These are phyloP conservation scores for Eristalis tenax DNA, from an alignment of 2,888 invertebrate species.

Conservation along the genomic window DNA sequence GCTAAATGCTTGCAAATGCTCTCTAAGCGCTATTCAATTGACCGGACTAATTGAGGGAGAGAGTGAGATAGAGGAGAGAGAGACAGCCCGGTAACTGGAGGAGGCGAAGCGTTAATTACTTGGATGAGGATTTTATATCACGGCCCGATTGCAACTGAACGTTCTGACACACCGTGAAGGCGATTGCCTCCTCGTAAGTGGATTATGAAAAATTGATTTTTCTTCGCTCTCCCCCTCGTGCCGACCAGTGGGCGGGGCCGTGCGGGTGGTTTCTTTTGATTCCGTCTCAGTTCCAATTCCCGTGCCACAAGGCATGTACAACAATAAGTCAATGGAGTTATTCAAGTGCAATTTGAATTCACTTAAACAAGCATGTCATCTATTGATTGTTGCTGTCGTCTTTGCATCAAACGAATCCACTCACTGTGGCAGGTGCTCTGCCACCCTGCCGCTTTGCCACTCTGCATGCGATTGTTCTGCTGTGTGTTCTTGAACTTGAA, in stretches of 20 bases:
- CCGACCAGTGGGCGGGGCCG: neutral
- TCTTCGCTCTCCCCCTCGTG: constrained; percentile 27
- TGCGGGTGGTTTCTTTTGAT: constrained; percentile 7
- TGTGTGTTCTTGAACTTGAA: constrained; percentile 55
- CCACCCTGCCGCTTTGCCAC: neutral
- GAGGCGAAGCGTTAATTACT: neutral
- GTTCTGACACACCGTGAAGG: constrained; percentile 62
- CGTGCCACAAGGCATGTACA: constrained; percentile 17
- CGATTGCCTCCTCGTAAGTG: constrained; percentile 57
- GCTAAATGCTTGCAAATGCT: neutral
- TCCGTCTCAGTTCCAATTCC: constrained; percentile 12
- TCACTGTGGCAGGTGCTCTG: neutral
- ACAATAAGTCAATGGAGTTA: constrained; percentile 56
- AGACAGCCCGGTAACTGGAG: neutral
- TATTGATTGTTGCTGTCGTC: constrained; percentile 63
- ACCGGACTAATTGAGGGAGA: constrained; percentile 29
- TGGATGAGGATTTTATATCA: neutral
- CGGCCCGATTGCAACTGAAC: constrained; percentile 52
- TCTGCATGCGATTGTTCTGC: neutral
- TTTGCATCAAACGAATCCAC: constrained; percentile 23
- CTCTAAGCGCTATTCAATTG: constrained; percentile 35
- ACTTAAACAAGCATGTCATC: constrained; percentile 52
- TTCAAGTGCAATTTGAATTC: constrained; percentile 58
- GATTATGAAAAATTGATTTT: constrained; percentile 70
- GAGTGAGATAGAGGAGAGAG: no score